These are phyloP conservation scores for Hypsibius dujardini DNA, from an alignment of 1,140 invertebrate species.

Conservation along the genomic window DNA sequence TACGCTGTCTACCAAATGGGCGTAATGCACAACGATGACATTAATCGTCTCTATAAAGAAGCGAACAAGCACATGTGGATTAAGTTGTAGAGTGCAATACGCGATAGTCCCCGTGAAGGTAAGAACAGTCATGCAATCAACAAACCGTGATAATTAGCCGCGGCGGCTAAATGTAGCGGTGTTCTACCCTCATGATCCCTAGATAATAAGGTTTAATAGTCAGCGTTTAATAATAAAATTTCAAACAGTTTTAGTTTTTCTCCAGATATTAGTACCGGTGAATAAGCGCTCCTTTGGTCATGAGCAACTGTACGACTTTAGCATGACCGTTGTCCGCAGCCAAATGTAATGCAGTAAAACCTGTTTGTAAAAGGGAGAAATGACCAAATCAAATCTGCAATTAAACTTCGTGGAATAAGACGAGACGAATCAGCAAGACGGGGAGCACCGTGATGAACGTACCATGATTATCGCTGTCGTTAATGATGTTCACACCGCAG, in stretches of 20 bases:
- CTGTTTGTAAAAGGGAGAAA: neutral
- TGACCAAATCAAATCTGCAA: neutral
- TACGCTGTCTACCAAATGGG: neutral
- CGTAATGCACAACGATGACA: neutral
- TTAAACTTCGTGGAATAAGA: no score
- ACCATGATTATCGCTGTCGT: slow-evolving; percentile 3
- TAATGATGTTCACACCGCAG: neutral
- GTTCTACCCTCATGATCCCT: slow-evolving; percentile 63
- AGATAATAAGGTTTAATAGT: neutral
- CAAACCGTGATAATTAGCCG: neutral
- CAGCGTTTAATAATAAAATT: neutral
- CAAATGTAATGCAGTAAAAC: slow-evolving; percentile 2
- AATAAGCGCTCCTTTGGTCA: slow-evolving; percentile 61
- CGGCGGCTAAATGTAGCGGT: slow-evolving; percentile 59
- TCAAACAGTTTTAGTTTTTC: neutral
- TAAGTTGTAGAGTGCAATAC: neutral
- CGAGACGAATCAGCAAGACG: slow-evolving; percentile 44
- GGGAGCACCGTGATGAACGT: neutral
- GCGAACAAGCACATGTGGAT: neutral
- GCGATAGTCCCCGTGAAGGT: no score
- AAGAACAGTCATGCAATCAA: neutral
- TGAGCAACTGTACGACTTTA: slow-evolving; percentile 55
- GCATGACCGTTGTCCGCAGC: slow-evolving; percentile 38
- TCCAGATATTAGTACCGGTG: slow-evolving; percentile 36
- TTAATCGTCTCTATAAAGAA: neutral